Conservation (phyloP, 2,113 vertebrate genomes). For the Rhegmatorhina hoffmannsi region DNA sequence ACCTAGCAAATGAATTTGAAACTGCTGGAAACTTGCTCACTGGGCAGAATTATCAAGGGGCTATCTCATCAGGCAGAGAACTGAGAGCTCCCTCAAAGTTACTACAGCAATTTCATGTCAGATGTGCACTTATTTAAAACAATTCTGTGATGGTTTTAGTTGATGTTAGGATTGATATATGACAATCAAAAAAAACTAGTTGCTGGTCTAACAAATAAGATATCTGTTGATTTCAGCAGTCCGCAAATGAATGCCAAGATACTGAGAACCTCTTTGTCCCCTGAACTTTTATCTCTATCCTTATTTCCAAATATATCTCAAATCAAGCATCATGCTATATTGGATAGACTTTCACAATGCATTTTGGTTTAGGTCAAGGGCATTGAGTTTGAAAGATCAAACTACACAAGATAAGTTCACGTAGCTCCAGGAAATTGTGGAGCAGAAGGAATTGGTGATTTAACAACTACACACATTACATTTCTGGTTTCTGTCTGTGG, state of each 20-base stretch:
- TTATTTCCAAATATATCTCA: background rate
- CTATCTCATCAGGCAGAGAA: background rate
- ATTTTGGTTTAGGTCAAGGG: background rate
- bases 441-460: background rate
- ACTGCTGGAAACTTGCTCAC: background rate
- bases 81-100: background rate
- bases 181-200: background rate
- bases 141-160: background rate
- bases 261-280: background rate
- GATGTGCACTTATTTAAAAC: background rate
- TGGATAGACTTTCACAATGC: background rate
- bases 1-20: background rate
- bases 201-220: background rate
- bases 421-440: background rate
- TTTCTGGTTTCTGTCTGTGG: background rate
- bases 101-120: background rate
- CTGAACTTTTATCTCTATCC: background rate
- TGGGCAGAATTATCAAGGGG: background rate
- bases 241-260: background rate
- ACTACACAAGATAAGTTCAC: background rate
- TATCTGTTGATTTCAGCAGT: background rate
- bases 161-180: background rate
- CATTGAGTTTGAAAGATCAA: background rate
- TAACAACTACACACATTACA: background rate
- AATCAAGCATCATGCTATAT: background rate